A percentile compares a stretch with the other conserved stretches of the same genome.
Conservation (phyloP, 2,888 invertebrate species). For the Boloria selene region DNA sequence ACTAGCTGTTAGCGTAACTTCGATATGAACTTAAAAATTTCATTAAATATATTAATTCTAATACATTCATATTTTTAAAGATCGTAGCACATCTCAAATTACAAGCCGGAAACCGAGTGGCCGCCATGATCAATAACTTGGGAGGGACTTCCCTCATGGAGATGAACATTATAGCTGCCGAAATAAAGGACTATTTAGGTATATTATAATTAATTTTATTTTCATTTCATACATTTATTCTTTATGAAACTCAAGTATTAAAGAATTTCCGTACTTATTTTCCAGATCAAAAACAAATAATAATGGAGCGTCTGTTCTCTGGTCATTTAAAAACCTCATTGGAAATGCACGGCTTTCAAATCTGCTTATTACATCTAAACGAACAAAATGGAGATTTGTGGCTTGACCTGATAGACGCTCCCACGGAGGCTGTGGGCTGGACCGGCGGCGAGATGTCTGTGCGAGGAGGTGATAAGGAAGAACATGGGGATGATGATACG, state of each 20-base stretch:
- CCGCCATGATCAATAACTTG: conserved; percentile 89
- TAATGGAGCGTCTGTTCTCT: conserved; percentile 79
- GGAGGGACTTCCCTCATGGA: conserved; percentile 89
- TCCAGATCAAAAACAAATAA: conserved; percentile 68
- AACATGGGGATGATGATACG: conserved; percentile 57
- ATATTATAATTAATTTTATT: conserved; percentile 27
- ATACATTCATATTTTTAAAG: not conserved
- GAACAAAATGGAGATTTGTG: conserved; percentile 70
- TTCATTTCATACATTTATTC: not conserved
- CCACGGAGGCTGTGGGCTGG: conserved; percentile 83
- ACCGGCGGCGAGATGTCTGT: conserved; percentile 67
- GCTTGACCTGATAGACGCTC: conserved; percentile 80
- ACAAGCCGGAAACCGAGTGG: conserved; percentile 72
- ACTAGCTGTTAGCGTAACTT: too few species aligned
- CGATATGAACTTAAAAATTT: too few species aligned
- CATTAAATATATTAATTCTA: too few species aligned
- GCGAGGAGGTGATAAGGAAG: conserved; percentile 32
- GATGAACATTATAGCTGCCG: conserved; percentile 86
- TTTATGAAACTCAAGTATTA: not conserved
- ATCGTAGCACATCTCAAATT: conserved; percentile 57
- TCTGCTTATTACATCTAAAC: conserved; percentile 85
- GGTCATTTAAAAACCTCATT: conserved; percentile 87
- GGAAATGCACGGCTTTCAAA: conserved; percentile 89
- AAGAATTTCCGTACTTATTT: not conserved
- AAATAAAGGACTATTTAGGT: conserved; percentile 85